Conservation (phyloP, 2,888 invertebrate species). For the Tanytarsus gracilentus region DNA sequence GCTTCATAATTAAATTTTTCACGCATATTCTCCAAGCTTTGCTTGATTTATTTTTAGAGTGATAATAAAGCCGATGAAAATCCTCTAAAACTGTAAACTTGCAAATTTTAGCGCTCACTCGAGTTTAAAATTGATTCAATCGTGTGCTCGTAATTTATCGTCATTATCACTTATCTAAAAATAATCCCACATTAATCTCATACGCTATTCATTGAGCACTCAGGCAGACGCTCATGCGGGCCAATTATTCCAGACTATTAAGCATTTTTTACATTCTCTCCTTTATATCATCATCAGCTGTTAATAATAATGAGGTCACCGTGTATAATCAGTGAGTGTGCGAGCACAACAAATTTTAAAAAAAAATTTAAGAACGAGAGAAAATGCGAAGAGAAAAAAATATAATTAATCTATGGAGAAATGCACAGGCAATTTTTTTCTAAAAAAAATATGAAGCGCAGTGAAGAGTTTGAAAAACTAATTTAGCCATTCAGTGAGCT, state of each 20-base stretch:
- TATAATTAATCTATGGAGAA: background rate
- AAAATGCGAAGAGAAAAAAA: background rate
- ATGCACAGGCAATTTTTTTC: no score
- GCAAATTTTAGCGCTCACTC: no score
- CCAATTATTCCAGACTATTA: slow-evolving; percentile 23
- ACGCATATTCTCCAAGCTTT: no score
- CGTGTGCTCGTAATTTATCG: no score
- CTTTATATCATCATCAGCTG: background rate
- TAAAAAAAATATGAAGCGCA: no score
- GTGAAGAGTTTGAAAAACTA: no score
- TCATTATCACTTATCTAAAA: no score
- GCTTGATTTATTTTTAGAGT: no score
- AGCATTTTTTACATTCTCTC: background rate
- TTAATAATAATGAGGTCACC: slow-evolving; percentile 15
- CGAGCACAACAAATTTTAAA: slow-evolving; percentile 12
- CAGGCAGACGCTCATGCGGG: background rate
- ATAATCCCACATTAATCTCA: background rate
- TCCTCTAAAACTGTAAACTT: no score
- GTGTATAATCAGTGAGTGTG: background rate
- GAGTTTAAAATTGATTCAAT: no score
- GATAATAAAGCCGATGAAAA: no score
- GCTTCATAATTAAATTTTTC: no score
- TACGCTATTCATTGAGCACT: background rate
- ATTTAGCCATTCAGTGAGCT: slow-evolving; percentile 16
- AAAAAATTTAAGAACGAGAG: background rate